Evolutionary conservation across 2,888 invertebrate species (phyloP), one percentile per base, ranked within the genome.

Genomic region (Thymelicus sylvestris): DNA sequence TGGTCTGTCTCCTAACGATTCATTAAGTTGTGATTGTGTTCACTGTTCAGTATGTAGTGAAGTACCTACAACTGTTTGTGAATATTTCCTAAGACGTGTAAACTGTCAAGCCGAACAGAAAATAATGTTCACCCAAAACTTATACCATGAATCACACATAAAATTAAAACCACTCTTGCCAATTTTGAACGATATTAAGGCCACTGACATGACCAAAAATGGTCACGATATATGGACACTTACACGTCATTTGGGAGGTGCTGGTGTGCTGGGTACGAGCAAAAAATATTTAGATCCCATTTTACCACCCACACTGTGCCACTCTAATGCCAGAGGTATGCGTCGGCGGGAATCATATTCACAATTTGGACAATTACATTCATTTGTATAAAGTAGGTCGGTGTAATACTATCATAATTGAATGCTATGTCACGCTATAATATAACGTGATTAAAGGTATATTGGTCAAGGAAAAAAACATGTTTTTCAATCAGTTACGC

Each of bases 291-390:
- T 52, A 60, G 52, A 48, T 65, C 66, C 19, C 47, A 31, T 44
- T 57, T n/a, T 31, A 66, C 12, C 19, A 24, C 66, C 66, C 55
- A 66, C 57, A 13, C 31, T 31, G 1, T 24, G 57, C 24, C 12
- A 57, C 10, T 31, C 31, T 57, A 31, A 31, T 6, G 57, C 31
- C 24, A 55, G 41, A 19, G 39, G 41, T 55, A 44, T 41, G 72
- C 67, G 73, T 70, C 65, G 75, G 76, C 68, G 44, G 73, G 41
- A 55, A 76, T 74, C 69, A 72, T 75, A 76, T 79, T 31, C 31
- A 80, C 79, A 81, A 84, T 87, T 86, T 85, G 81, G 83, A 83
- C 86, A 86, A 88, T 88, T 83, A 81, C 77, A 79, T 78, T 84
- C 81, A 84, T 84, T 78, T 76, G 78, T 63, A 74, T 74, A 74